Conservation (phyloP, 64 coral and sea anemone species). For the Astreopora myriophthalma region DNA sequence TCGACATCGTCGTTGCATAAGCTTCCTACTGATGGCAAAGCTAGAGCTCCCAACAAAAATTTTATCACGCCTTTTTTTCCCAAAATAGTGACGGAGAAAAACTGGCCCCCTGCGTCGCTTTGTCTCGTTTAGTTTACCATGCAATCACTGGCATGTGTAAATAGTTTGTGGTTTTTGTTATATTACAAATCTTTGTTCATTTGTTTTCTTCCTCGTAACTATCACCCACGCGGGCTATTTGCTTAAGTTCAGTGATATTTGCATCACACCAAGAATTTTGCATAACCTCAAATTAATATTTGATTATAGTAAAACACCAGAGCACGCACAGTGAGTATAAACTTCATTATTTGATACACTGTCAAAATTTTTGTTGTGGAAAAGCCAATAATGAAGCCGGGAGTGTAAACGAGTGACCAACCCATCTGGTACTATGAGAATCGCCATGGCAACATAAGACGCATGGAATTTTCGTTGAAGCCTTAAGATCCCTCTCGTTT, state of each 20-base stretch:
- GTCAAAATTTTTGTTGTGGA: not conserved
- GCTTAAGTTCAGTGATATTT: slow-evolving; percentile 9
- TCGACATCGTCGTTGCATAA: no score
- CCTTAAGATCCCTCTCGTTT: not conserved
- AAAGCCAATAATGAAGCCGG: not conserved
- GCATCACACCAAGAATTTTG: not conserved
- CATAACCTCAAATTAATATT: slow-evolving; percentile 8
- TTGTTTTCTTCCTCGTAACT: slow-evolving; percentile 6
- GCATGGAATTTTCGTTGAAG: no score
- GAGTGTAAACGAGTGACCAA: no score
- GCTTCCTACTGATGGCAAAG: no score
- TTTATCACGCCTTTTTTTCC: no score
- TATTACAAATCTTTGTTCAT: not conserved
- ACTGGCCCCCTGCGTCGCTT: not conserved
- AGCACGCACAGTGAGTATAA: not conserved
- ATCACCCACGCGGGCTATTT: not conserved
- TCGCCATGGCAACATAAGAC: no score
- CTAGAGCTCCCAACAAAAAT: no score
- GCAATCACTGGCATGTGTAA: no score
- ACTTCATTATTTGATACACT: not conserved
- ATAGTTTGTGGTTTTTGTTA: not conserved
- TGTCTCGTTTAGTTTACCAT: not conserved
- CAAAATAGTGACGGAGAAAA: not conserved
- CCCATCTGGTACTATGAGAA: no score
- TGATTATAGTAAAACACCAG: not conserved